Conservation (phyloP, 2,888 invertebrate genomes). For the Caenorhabditis becei region DNA sequence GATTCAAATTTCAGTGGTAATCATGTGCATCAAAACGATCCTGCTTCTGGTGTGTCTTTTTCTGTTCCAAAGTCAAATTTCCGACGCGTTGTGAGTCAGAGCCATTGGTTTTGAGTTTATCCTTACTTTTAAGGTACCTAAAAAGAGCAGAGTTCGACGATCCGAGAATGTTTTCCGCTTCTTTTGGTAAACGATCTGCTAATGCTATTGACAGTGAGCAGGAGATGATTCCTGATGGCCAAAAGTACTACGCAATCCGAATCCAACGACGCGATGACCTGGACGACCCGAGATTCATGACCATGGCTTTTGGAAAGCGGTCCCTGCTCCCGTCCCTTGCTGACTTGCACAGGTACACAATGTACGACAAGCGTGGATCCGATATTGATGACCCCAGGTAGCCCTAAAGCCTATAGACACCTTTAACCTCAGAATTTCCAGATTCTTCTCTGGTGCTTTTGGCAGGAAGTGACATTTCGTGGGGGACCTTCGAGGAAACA, state of each 20-base stretch:
- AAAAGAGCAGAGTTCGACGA: slow-evolving; percentile 63
- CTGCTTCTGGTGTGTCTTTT: slow-evolving; percentile 31
- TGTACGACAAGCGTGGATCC: slow-evolving; percentile 58
- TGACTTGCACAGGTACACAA: slow-evolving; percentile 59
- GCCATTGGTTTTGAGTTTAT: not conserved
- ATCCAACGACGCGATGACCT: slow-evolving; percentile 49
- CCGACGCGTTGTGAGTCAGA: slow-evolving; percentile 27
- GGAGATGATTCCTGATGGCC: slow-evolving; percentile 24
- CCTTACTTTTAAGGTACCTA: slow-evolving; percentile 47
- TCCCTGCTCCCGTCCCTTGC: slow-evolving; percentile 41
- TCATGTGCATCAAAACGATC: slow-evolving; percentile 55
- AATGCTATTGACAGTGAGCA: not conserved
- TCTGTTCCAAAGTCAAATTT: slow-evolving; percentile 9
- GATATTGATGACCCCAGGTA: slow-evolving; percentile 62
- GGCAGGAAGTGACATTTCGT: slow-evolving; percentile 43
- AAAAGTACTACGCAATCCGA: slow-evolving; percentile 43
- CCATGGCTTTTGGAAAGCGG: slow-evolving; percentile 63
- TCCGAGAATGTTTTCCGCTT: slow-evolving; percentile 59
- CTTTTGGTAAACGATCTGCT: slow-evolving; percentile 54
- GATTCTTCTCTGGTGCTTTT: slow-evolving; percentile 62
- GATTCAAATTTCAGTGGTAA: slow-evolving; percentile 52
- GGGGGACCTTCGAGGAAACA: not conserved
- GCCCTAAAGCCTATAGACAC: not conserved
- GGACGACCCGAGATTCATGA: slow-evolving; percentile 61
- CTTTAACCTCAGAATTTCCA: slow-evolving; percentile 2